phyloP scores from a whole-genome alignment of 2,888 invertebrate species.

The Rhogogaster chlorosoma region DNA sequence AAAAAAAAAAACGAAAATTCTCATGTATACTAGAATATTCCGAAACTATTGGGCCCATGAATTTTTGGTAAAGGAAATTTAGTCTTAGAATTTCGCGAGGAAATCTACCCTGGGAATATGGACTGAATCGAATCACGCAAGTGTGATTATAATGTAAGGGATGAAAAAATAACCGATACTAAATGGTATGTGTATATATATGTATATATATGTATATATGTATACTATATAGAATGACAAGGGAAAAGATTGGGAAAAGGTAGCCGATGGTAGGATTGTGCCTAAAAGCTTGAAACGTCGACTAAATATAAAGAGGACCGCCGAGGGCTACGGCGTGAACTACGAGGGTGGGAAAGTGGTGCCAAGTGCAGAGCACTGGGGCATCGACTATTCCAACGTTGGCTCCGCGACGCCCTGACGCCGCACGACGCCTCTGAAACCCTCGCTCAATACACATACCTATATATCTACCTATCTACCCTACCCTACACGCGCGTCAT shows the following conservation, averaged over 20 bases:
- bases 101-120: too few species aligned
- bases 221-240: neutral
- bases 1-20: too few species aligned
- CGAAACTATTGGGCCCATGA: too few species aligned
- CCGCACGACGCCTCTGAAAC: neutral
- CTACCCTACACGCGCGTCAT: neutral
- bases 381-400: slow-evolving; percentile 67
- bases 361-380: slow-evolving; percentile 72
- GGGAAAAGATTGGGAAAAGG: neutral
- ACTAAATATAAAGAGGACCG: slow-evolving; percentile 23
- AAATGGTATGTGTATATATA: too few species aligned
- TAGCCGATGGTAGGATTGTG: neutral
- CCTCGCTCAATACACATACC: neutral
- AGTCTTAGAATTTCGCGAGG: too few species aligned
- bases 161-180: too few species aligned
- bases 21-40: too few species aligned
- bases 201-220: neutral
- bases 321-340: slow-evolving; percentile 55
- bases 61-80: too few species aligned
- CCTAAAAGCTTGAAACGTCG: neutral
- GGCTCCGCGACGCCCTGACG: neutral
- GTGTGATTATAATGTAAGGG: too few species aligned
- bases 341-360: slow-evolving; percentile 66
- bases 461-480: neutral
- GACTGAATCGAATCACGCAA: too few species aligned